Conservation (phyloP, 2,888 invertebrate genomes). For the Clostera curtula region DNA sequence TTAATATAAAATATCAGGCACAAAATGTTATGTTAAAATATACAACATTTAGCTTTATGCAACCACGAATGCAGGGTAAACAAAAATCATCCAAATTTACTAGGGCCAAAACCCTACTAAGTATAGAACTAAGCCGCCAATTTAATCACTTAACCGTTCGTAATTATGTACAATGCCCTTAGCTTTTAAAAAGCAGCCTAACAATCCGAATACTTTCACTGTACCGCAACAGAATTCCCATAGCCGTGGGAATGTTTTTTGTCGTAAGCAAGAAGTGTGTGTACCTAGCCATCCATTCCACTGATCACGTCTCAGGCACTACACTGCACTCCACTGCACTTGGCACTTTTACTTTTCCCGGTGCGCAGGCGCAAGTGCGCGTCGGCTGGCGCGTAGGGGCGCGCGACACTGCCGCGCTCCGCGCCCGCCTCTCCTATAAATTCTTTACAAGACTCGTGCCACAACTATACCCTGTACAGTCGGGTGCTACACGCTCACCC, state of each 20-base stretch:
- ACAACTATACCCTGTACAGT: constrained; percentile 60
- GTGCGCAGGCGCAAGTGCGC: constrained; percentile 28
- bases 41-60: too few species aligned
- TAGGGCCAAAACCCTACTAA: too few species aligned
- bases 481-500: constrained; percentile 29
- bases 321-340: constrained; percentile 43
- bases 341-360: constrained; percentile 43
- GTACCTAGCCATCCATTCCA: constrained; percentile 63
- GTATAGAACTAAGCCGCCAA: too few species aligned
- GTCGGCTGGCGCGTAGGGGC: too few species aligned
- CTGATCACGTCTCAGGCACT: constrained; percentile 32
- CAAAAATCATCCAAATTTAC: too few species aligned
- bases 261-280: constrained; percentile 17
- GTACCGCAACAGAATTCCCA: constrained; percentile 23
- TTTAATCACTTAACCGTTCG: too few species aligned
- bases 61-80: too few species aligned
- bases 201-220: constrained; percentile 27
- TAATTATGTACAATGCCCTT: constrained; percentile 25
- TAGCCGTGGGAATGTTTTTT: constrained; percentile 26
- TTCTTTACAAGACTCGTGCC: constrained; percentile 69
- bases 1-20: too few species aligned
- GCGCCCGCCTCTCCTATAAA: constrained; percentile 63
- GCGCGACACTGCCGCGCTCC: constrained; percentile 42
- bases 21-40: too few species aligned
- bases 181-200: constrained; percentile 16